These are phyloP conservation scores for Homalodisca vitripennis DNA, from an alignment of 1,140 invertebrate genomes.

Conservation along the genomic window DNA sequence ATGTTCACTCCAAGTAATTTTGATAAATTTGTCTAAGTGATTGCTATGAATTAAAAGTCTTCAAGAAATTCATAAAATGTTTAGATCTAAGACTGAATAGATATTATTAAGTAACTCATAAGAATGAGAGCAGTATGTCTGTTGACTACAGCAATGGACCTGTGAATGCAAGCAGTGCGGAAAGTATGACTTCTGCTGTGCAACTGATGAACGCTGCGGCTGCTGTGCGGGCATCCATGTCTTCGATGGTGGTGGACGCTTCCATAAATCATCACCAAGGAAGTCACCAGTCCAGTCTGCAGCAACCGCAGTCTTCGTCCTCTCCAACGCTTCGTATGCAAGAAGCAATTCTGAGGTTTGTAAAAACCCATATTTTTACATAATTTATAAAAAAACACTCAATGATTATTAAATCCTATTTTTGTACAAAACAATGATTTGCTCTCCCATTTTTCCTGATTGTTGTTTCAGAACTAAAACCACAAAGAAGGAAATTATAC, in stretches of 20 bases:
- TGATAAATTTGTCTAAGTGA: no score
- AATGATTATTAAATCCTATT: no score
- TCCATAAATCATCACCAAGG: constrained; percentile 52
- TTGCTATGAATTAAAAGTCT: no score
- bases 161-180: constrained; percentile 32
- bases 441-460: no score
- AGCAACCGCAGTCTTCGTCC: constrained; percentile 46
- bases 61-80: no score
- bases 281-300: constrained; percentile 49
- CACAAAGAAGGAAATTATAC: no score
- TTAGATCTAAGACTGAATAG: no score
- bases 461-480: no score
- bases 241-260: constrained; percentile 44
- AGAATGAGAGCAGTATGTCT: constrained; percentile 25
- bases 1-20: no score
- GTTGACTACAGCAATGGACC: constrained; percentile 38
- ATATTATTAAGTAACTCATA: constrained; percentile 17
- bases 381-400: no score
- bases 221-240: constrained; percentile 49
- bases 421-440: no score
- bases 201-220: constrained; percentile 47
- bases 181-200: constrained; percentile 41
- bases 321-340: constrained; percentile 72
- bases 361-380: no score
- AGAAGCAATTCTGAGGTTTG: constrained; percentile 70